Conservation (phyloP, 2,888 invertebrate genomes). For the Synergus gifuensis region DNA sequence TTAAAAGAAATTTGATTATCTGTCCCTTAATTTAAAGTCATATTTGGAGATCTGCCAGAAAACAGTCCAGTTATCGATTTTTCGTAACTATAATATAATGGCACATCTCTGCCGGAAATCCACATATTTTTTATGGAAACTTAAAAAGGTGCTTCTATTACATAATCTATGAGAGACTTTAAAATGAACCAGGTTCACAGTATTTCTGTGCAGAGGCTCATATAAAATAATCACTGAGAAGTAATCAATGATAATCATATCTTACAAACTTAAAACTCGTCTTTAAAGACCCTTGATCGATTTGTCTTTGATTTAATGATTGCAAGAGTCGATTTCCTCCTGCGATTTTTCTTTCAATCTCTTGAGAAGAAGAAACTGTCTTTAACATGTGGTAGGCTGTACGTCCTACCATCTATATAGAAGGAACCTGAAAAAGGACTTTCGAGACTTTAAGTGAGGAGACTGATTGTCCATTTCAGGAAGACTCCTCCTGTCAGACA, state of each 20-base stretch:
- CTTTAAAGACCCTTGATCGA: not conserved
- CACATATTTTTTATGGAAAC: not conserved
- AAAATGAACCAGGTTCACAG: not conserved
- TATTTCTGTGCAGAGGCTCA: not conserved
- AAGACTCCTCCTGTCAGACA: constrained; percentile 74
- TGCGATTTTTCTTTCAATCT: constrained; percentile 12
- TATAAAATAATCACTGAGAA: not conserved
- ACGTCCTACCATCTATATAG: not conserved
- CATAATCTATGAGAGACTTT: not conserved
- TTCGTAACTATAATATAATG: no score
- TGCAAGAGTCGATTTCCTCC: not conserved
- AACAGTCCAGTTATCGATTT: not conserved
- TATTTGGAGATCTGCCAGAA: not conserved
- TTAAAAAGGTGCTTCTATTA: not conserved
- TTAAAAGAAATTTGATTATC: constrained; percentile 7
- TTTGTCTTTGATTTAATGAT: not conserved
- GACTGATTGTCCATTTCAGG: constrained; percentile 57
- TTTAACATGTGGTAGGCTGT: not conserved
- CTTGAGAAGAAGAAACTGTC: constrained; percentile 8
- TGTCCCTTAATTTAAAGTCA: not conserved
- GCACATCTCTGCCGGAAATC: not conserved
- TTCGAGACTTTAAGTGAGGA: constrained; percentile 43
- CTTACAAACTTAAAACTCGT: not conserved
- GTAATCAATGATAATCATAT: not conserved
- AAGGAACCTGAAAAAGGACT: constrained; percentile 46